A percentile compares a stretch with the other conserved stretches of the same genome.
Conservation (phyloP, 2,888 invertebrate species). For the Ptychoptera contaminata region DNA sequence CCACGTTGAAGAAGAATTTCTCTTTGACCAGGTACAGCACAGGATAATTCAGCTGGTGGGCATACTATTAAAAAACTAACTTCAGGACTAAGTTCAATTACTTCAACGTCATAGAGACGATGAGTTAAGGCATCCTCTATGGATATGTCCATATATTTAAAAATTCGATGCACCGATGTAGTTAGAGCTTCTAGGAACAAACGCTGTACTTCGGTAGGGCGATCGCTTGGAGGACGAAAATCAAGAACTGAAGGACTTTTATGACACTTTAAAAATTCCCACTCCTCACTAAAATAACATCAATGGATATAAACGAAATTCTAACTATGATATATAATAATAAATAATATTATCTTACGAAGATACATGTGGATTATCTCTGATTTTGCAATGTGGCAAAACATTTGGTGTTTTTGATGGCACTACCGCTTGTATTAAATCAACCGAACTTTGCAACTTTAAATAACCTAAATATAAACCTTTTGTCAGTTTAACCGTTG, state of each 20-base stretch:
- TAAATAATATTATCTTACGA: conserved; percentile 44
- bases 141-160: conserved; percentile 66
- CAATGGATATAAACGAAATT: no score
- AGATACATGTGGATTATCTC: conserved; percentile 92
- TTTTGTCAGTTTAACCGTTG: conserved; percentile 61
- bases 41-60: conserved; percentile 84
- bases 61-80: conserved; percentile 86
- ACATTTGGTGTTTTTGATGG: conserved; percentile 87
- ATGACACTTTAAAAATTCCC: conserved; percentile 69
- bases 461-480: conserved; percentile 93
- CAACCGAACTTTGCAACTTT: conserved; percentile 92
- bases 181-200: conserved; percentile 65
- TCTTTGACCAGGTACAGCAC: conserved; percentile 74
- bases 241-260: conserved; percentile 31
- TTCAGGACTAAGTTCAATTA: conserved; percentile 79
- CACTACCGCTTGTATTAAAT: conserved; percentile 84
- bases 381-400: conserved; percentile 80
- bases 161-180: conserved; percentile 54
- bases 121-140: conserved; percentile 53
- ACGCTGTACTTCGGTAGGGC: conserved; percentile 59
- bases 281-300: conserved; percentile 65
- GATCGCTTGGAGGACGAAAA: conserved; percentile 29
- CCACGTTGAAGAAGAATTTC: conserved; percentile 73
- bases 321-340: background rate
- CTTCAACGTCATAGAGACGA: conserved; percentile 83